A percentile compares a stretch with the other conserved stretches of the same genome.
phyloP scores from a whole-genome alignment of 2,888 invertebrate genomes.

The Strigamia crassipes region DNA sequence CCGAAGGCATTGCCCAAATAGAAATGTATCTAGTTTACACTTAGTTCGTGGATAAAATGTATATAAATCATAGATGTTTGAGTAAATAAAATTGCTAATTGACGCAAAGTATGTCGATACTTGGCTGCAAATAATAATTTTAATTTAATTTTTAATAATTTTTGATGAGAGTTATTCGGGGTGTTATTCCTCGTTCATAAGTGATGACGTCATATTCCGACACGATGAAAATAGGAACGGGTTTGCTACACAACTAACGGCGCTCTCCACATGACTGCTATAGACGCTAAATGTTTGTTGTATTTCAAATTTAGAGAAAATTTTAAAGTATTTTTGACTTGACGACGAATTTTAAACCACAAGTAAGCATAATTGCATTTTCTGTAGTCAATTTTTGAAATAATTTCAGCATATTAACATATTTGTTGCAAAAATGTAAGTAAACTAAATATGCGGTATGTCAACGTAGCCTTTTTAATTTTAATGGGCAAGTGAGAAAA shows the following conservation, averaged over 20 bases:
- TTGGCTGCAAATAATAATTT: not conserved
- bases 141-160: too few relatives aligned
- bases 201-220: too few relatives aligned
- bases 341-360: not conserved
- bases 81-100: not conserved
- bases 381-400: not conserved
- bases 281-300: not conserved
- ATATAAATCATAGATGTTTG: not conserved
- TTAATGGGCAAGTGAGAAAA: too few relatives aligned
- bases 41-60: not conserved
- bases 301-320: not conserved
- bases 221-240: too few relatives aligned
- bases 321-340: not conserved
- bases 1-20: slow-evolving; percentile 17
- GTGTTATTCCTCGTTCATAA: too few relatives aligned
- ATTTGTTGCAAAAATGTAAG: not conserved
- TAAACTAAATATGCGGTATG: not conserved
- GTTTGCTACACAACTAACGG: not conserved
- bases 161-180: too few relatives aligned
- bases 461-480: too few relatives aligned
- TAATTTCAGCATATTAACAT: not conserved
- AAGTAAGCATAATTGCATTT: not conserved
- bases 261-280: not conserved
- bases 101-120: not conserved
- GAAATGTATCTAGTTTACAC: not conserved